These are phyloP conservation scores for Parelbella ahira DNA, from an alignment of 2,888 invertebrate genomes.

Conservation along the genomic window DNA sequence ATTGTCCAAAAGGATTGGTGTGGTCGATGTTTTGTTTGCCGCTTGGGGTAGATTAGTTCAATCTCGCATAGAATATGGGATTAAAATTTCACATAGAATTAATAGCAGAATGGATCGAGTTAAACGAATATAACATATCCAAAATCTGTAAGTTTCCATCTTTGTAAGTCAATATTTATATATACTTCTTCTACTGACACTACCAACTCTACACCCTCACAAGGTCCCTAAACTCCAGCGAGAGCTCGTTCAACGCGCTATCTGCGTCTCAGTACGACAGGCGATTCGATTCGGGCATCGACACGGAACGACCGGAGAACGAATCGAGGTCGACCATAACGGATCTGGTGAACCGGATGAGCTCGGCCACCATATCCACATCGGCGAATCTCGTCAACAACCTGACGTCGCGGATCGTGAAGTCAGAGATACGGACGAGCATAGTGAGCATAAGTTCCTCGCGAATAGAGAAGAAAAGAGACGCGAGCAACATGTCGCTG, in stretches of 20 bases:
- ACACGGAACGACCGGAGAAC: conserved; percentile 50
- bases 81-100: too few relatives aligned
- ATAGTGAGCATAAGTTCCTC: conserved; percentile 71
- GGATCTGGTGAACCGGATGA: conserved; percentile 69
- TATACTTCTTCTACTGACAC: too few relatives aligned
- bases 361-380: conserved; percentile 61
- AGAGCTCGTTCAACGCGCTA: conserved; percentile 68
- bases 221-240: conserved; percentile 64
- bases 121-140: too few relatives aligned
- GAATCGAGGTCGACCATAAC: conserved; percentile 59
- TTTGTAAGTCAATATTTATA: too few relatives aligned
- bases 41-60: too few relatives aligned
- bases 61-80: too few relatives aligned
- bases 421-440: conserved; percentile 66
- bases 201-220: too few relatives aligned
- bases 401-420: conserved; percentile 56
- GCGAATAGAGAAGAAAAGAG: conserved; percentile 58
- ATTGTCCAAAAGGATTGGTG: too few relatives aligned
- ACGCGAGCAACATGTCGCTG: conserved; percentile 59
- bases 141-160: too few relatives aligned
- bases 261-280: conserved; percentile 61
- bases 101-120: too few relatives aligned
- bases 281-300: conserved; percentile 49
- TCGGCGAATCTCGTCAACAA: conserved; percentile 58
- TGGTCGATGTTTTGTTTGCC: too few relatives aligned